These are phyloP conservation scores for Thalassaphorura encarpata DNA, from an alignment of 1,140 invertebrate species.

Conservation along the genomic window DNA sequence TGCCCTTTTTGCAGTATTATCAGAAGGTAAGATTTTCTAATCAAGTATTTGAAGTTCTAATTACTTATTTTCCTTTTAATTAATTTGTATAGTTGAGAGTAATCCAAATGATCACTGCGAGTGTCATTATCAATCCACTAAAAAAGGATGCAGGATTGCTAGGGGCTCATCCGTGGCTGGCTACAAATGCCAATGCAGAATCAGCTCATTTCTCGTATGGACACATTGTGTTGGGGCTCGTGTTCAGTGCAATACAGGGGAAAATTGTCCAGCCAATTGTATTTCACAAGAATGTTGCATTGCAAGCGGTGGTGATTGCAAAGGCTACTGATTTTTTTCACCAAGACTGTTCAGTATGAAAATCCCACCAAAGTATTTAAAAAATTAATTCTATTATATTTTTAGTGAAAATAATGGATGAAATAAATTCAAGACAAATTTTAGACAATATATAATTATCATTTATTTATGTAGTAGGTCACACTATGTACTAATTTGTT, in stretches of 20 bases:
- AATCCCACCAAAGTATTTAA: too few species aligned
- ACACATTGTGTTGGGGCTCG: constrained; percentile 1
- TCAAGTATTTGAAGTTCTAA: too few species aligned
- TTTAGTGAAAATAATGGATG: too few species aligned
- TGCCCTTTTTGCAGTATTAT: too few species aligned
- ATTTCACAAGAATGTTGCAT: constrained; percentile 2
- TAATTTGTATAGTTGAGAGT: not conserved
- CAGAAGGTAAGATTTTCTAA: too few species aligned
- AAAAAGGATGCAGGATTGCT: not conserved
- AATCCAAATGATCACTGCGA: constrained; percentile 4
- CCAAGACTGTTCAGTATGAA: not conserved
- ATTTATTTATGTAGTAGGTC: too few species aligned
- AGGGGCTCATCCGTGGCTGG: not conserved
- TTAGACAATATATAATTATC: too few species aligned
- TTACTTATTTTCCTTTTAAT: too few species aligned
- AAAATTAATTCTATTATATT: too few species aligned
- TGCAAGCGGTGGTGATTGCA: constrained; percentile 2
- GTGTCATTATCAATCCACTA: not conserved
- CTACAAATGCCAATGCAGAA: constrained; percentile 3
- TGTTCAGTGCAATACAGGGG: not conserved
- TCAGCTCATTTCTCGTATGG: constrained; percentile 1
- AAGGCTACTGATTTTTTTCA: constrained; percentile 1
- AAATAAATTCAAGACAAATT: too few species aligned
- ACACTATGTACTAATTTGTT: too few species aligned
- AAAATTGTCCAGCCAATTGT: constrained; percentile 1